Evolutionary conservation across 2,113 vertebrate genomes (phyloP), one percentile per base, ranked within the genome.

Genomic region (Aleadryas rufinucha): DNA sequence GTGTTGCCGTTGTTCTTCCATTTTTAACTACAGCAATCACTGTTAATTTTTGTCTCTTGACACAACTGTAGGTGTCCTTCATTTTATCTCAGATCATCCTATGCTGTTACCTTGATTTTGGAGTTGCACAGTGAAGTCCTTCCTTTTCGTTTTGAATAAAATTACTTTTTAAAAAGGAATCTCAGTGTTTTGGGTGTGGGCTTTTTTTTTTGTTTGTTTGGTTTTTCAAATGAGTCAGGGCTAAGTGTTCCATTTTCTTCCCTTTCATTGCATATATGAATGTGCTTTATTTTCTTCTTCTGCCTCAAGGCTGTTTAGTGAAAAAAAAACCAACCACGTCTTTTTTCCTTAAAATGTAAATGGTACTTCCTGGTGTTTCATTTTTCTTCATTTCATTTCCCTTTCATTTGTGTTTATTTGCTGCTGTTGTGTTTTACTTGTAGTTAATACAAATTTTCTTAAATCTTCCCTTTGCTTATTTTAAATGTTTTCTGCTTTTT

Each of bases 381-480:
- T 64, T 93, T 93, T 60, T 93, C 63, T 78, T 83, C 16, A 31
- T 88, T 80, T 83, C 10, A 30, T 88, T 75, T 68, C 74, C 7
- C 33, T 84, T 31, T 70, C 31, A 61, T 82, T 35, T 10, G 10
- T 68, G 37, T 90, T 85, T 94, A 60, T 81, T 53, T 1, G 0
- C 70, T 77, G 30, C 16, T 31, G 57, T 64, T 3, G 1, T 77
- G 27, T 84, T 89, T 70, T 66, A 27, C 16, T 20, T 72, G 20
- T 66, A 33, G 37, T 90, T 90, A 53, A 64, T 63, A 50, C 44
- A 84, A 60, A 88, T 75, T 74, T 30, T 41, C 15, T 53, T 54
- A 21, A 22, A 17, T 45, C 17, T 81, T 61, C 28, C 24, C 21
- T 81, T 74, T 74, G 26, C 37, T 65, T 87, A 41, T 83, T 92